These are phyloP conservation scores for Palloptera scutellata DNA, from an alignment of 2,888 invertebrate species.

Conservation along the genomic window DNA sequence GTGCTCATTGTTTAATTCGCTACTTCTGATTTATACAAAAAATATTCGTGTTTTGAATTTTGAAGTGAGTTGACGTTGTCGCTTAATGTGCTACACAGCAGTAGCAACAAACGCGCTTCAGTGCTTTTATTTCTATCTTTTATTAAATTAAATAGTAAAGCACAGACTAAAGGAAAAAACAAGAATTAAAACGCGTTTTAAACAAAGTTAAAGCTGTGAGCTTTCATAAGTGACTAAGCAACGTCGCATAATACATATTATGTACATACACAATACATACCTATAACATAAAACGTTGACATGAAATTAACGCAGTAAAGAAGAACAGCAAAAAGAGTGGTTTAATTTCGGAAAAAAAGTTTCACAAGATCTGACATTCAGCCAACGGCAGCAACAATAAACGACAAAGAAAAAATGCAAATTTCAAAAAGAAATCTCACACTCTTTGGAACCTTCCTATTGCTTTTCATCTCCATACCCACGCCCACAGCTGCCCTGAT, in stretches of 20 bases:
- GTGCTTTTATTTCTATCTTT: background rate
- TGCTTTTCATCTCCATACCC: constrained; percentile 39
- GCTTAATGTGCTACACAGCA: constrained; percentile 15
- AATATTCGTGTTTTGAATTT: constrained; percentile 22
- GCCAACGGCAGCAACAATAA: constrained; percentile 1
- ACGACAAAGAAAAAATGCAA: constrained; percentile 22
- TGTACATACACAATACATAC: too few species aligned
- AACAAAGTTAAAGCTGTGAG: background rate
- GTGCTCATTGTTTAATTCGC: constrained; percentile 12
- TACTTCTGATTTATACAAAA: background rate
- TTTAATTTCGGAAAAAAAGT: background rate
- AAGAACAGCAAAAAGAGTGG: background rate
- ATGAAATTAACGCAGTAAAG: background rate
- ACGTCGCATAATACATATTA: too few species aligned
- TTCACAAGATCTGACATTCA: constrained; percentile 10
- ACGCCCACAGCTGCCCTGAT: constrained; percentile 63
- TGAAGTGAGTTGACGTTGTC: constrained; percentile 24
- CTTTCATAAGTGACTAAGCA: background rate
- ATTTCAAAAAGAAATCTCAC: constrained; percentile 4
- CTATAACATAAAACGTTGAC: too few species aligned
- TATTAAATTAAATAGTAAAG: too few species aligned
- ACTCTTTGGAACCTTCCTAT: constrained; percentile 15
- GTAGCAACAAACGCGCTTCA: constrained; percentile 15
- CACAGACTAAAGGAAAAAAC: too few species aligned
- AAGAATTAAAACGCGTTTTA: constrained; percentile 2